Conservation (phyloP, 2,797 vertebrate species). For the Mormyrops attenuatus region DNA sequence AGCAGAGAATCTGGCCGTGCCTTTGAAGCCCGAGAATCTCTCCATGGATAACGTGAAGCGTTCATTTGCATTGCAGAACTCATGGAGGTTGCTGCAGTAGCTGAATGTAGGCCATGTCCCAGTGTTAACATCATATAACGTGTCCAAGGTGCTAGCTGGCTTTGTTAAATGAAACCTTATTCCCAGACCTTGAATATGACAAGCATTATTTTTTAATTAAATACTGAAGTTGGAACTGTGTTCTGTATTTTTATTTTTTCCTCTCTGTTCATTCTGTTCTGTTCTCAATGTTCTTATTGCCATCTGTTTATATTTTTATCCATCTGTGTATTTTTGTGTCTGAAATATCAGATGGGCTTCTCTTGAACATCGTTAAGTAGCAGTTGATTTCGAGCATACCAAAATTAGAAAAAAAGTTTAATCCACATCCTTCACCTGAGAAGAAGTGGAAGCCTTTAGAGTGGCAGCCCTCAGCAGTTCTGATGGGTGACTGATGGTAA, state of each 20-base stretch:
- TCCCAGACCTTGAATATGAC: not conserved
- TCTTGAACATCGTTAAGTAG: not conserved
- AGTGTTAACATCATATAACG: not conserved
- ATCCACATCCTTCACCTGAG: not conserved
- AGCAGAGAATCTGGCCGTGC: not conserved
- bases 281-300: not conserved
- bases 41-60: not conserved
- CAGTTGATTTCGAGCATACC: not conserved
- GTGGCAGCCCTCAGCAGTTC: not conserved
- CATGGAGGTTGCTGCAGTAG: not conserved
- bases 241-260: not conserved
- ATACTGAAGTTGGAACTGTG: not conserved
- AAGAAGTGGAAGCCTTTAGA: not conserved
- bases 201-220: not conserved
- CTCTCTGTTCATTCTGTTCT: conserved; percentile 4
- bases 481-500: not conserved
- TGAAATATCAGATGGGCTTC: not conserved
- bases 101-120: not conserved
- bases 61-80: not conserved
- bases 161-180: not conserved
- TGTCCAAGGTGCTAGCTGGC: conserved; percentile 10
- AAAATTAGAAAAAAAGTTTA: not conserved
- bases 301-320: conserved; percentile 17
- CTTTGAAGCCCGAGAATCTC: not conserved
- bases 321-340: conserved; percentile 9